These are phyloP conservation scores for Epistrophe eligans DNA, from an alignment of 2,888 invertebrate species.

Conservation along the genomic window DNA sequence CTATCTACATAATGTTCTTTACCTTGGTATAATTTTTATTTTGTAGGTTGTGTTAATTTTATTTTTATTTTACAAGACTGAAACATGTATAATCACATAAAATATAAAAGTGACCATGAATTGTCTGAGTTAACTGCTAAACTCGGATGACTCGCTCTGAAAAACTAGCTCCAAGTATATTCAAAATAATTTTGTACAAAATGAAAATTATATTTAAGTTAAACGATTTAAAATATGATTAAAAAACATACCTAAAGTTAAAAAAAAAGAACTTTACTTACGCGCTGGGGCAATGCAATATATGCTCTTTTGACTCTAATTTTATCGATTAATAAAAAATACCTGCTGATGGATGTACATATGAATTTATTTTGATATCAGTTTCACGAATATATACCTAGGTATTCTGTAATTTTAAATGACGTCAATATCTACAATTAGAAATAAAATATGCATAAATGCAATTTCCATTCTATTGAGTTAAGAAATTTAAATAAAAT, in stretches of 20 bases:
- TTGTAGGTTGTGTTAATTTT: constrained; percentile 58
- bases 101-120: constrained; percentile 9
- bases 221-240: background rate
- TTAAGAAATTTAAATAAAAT: constrained; percentile 20
- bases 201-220: constrained; percentile 48
- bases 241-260: constrained; percentile 23
- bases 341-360: constrained; percentile 34
- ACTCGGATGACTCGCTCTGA: background rate
- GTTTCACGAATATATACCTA: constrained; percentile 9
- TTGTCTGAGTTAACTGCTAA: no score
- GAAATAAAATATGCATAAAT: background rate
- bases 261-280: constrained; percentile 49
- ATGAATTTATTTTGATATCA: constrained; percentile 35
- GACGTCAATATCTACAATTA: constrained; percentile 3
- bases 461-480: background rate
- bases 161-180: background rate
- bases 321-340: constrained; percentile 11
- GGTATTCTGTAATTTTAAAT: constrained; percentile 14
- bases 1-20: background rate
- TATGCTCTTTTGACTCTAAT: constrained; percentile 72
- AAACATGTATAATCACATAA: constrained; percentile 52
- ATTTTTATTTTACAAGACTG: constrained; percentile 66
- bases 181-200: constrained; percentile 67
- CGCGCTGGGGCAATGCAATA: constrained; percentile 78
- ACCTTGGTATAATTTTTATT: constrained; percentile 39